A percentile compares a stretch with the other conserved stretches of the same genome.
phyloP scores from a whole-genome alignment of 2,113 vertebrate genomes.

The Poecile atricapillus region DNA sequence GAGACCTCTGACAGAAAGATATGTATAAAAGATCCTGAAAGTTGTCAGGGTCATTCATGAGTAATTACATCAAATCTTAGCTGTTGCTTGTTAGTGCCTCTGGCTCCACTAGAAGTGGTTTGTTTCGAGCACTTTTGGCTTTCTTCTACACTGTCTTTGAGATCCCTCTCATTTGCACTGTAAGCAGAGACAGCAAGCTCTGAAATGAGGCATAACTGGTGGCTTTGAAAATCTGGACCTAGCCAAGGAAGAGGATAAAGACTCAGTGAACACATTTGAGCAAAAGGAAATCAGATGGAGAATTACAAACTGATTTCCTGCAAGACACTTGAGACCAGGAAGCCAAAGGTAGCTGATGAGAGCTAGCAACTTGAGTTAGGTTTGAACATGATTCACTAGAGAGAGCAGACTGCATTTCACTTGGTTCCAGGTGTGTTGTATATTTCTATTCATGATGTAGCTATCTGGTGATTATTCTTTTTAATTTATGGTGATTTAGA shows the following conservation, averaged over 20 bases:
- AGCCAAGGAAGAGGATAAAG: neutral
- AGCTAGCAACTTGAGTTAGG: neutral
- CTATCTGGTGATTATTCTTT: neutral
- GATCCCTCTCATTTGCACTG: neutral
- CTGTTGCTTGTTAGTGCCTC: neutral
- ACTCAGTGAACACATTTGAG: neutral
- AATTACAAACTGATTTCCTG: neutral
- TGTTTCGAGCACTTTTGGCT: neutral
- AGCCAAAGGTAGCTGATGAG: neutral
- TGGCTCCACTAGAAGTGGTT: neutral
- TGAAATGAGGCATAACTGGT: neutral
- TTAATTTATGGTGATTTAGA: neutral
- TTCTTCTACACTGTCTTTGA: rapidly evolving
- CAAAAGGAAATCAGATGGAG: neutral
- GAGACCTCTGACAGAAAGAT: neutral
- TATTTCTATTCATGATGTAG: neutral
- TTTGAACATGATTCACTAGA: neutral
- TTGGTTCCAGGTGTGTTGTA: neutral
- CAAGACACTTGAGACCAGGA: neutral
- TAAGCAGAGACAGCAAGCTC: neutral
- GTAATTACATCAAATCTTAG: neutral
- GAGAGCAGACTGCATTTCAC: neutral
- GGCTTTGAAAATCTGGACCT: neutral
- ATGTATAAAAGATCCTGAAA: neutral
- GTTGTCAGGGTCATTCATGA: neutral